Evolutionary conservation across 2,888 invertebrate species (phyloP).

Genomic region (Notodonta dromedarius): DNA sequence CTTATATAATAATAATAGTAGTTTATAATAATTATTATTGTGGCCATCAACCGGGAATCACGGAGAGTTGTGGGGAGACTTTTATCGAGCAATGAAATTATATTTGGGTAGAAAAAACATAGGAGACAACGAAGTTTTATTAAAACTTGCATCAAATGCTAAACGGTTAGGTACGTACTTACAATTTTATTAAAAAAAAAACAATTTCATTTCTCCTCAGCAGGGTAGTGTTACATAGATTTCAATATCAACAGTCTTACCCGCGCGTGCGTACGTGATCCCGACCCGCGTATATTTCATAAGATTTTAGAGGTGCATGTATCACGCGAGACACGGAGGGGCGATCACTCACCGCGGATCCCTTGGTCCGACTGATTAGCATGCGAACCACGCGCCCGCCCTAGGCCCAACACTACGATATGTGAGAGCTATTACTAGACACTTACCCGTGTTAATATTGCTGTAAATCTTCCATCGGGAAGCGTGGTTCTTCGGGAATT

Average conservation of each 20-base stretch:
- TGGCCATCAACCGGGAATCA: too few relatives aligned
- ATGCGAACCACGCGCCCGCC: constrained; percentile 74
- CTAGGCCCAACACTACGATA: constrained; percentile 82
- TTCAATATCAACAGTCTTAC: constrained; percentile 84
- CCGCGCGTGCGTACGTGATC: constrained; percentile 80
- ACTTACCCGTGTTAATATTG: constrained; percentile 83
- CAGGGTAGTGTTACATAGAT: constrained; percentile 77
- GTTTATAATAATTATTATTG: too few relatives aligned
- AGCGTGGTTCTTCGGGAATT: constrained; percentile 49
- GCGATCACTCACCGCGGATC: constrained; percentile 81
- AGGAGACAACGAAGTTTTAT: too few relatives aligned
- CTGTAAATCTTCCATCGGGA: constrained; percentile 75
- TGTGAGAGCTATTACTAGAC: constrained; percentile 84
- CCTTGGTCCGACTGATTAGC: constrained; percentile 74
- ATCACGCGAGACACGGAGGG: constrained; percentile 81
- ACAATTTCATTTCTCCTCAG: constrained; percentile 51
- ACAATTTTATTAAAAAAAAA: neutral
- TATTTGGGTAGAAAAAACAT: too few relatives aligned
- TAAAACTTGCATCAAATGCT: neutral
- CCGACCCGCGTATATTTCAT: constrained; percentile 81
- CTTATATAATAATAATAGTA: too few relatives aligned
- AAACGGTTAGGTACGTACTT: neutral
- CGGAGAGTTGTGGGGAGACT: too few relatives aligned
- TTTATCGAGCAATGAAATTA: too few relatives aligned
- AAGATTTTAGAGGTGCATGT: constrained; percentile 84